Base-by-base conservation (phyloP, 1,140 invertebrate genomes). In the Aphelinus atriplicis region DNA sequence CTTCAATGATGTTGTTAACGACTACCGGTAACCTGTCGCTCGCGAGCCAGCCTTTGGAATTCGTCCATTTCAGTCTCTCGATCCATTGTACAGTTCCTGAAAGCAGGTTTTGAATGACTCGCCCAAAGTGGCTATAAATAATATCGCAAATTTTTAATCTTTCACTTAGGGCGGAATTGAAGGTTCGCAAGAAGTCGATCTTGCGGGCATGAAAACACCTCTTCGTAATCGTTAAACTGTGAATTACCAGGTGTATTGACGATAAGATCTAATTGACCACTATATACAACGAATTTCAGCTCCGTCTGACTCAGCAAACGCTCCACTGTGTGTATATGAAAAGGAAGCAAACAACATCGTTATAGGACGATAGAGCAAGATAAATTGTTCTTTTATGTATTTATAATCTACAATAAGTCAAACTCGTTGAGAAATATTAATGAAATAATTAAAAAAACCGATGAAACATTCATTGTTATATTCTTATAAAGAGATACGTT, bases 261-360 rank as follows among this genome's bases (percentile, higher is more conserved):
- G 80, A 94, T 93, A 3, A 94, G 85, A 82, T 95, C 93, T 84
- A 92, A 80, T 76, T 91, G 90, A 47, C 93, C 94, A 80, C 88
- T 92, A 80, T 93, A 93, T 47, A 95, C 92, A 47, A 89, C 90
- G 0, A 94, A 88, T 56, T 90, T 89, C 9, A 95, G 82, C 66
- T 90, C 79, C 0, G 94, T 95, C 72, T 91, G 90, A 75, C 93
- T 91, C 6, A 96, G 82, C 26, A 94, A 81, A 70, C 88, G 85
- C 81, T 92, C 91, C 86, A 95, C 95, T 93, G 26, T 26, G 26
- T 26, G 26, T 26, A 26, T 26, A 26, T 26, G 26, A 26, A 26
- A 26, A 26, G 26, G 26, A 26, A 26, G 26, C 26, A 26, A 26
- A 26, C 26, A 26, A 26, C 26, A 26, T 26, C 26, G 26, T 26